Evolutionary conservation across 2,113 vertebrate species (phyloP), one percentile per base, ranked within the genome.

Genomic region (Scartelaos histophorus): DNA sequence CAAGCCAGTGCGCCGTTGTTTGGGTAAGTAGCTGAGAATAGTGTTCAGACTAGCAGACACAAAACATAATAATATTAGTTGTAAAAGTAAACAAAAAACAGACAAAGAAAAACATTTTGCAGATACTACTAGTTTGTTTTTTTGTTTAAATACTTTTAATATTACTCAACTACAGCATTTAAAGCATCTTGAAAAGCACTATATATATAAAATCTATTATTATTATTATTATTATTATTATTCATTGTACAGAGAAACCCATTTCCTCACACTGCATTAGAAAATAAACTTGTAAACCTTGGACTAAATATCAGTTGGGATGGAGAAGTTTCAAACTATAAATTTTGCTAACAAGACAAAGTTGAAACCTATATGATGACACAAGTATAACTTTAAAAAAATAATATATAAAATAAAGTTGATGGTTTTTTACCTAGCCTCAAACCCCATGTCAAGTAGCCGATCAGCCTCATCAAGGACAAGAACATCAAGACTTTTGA

Each of bases 361-460:
- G 47, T 19, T 51, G 47, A 51, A 51, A 51, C 47, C 17, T 10
- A 43, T 10, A 43, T 43, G 9, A 43, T 51, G n/a, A 19, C 16
- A 51, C 16, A 51, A 19, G 17, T 51, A 51, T 19, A 51, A 51
- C 47, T 19, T 51, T n/a, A n/a, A 19, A 19, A 51, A 19, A 19
- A 51, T 1, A 19, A 51, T 19, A 7, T 19, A 51, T 51, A 54
- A 0, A 12, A 43, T 43, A 43, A 43, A 43, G 38, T 43, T 43
- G 25, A 5, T 29, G 29, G 29, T 58, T 58, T 19, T 64, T 43
- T 83, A 99, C 98, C 98, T 99, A 21, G 94, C 94, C 88, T 97
- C 96, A 13, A 99, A 99, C 19, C 98, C 98, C 97, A 99, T 96
- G 66, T 98, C 98, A 0, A 99, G 90, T 11, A 99, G 94, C 24